Evolutionary conservation across 2,888 invertebrate species (phyloP).

Genomic region (Calameuta pallipes): DNA sequence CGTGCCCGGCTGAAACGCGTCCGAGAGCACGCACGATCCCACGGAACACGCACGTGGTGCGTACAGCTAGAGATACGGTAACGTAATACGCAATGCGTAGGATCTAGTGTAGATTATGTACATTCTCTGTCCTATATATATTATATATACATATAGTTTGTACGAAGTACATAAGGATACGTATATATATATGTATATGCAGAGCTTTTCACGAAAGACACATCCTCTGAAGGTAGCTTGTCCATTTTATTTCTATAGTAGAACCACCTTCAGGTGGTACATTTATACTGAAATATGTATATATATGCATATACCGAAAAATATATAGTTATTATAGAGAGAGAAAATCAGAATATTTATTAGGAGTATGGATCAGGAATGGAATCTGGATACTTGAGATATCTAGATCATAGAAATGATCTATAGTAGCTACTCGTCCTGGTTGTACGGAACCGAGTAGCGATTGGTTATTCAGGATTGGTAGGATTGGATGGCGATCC

Average conservation of each 20-base stretch:
- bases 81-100: conserved; percentile 2
- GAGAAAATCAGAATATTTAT: background rate
- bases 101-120: background rate
- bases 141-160: too few relatives aligned
- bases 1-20: conserved; percentile 4
- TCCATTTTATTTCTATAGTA: background rate
- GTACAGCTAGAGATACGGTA: background rate
- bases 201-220: background rate
- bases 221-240: too few relatives aligned
- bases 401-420: background rate
- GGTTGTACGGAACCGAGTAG: background rate
- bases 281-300: too few relatives aligned
- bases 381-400: background rate
- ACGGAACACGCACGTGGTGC: background rate
- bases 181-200: background rate
- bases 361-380: background rate
- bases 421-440: background rate
- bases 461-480: background rate
- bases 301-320: too few relatives aligned
- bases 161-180: too few relatives aligned
- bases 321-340: too few relatives aligned
- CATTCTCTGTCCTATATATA: background rate
- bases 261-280: background rate
- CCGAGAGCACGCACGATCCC: conserved; percentile 1
- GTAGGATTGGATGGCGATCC: background rate